Evolutionary conservation across 2,888 invertebrate genomes (phyloP), one percentile per base, ranked within the genome.

Genomic region (Quadriops clusia): DNA sequence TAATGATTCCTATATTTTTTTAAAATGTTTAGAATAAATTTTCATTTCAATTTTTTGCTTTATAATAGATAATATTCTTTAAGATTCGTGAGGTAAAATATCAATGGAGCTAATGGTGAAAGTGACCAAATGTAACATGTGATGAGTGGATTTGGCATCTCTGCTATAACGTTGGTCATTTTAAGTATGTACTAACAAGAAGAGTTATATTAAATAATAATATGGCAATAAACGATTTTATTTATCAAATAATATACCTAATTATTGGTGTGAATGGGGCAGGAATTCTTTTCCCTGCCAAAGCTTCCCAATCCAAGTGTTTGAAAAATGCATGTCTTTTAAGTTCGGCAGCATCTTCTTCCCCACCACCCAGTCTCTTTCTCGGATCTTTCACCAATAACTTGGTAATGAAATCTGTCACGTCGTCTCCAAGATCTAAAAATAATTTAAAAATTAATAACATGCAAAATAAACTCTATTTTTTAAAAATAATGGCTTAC

Each of bases 251-350:
- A 23, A 39, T 42, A 42, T 49, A 60, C 60, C 65, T 60, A 37
- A 95, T 79, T 33, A 72, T 70, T n/a, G 95, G 97, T 43, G 82
- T 77, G 64, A 94, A 91, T 2, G 94, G 94, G 0, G 95, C 89
- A 8, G 75, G 61, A 33, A 90, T 70, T 44, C 76, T 72, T 50
- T 90, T 84, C 2, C 68, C 65, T 2, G 81, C 74, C 27, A 95
- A 66, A 28, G 79, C 77, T 9, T 73, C 68, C 95, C 95, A 97
- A 57, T 86, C 78, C 16, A 91, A 61, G 36, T 63, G 77, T 67
- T 71, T 74, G 63, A 93, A 95, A 64, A 94, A 94, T 3, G 75
- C 61, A 63, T 95, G 95, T 40, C 72, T 70, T 60, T 95, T 95
- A 38, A 97, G 73, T 56, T 94, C 93, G 24, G 70, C 71, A 3